A percentile compares a stretch with the other conserved stretches of the same genome.
phyloP scores from a whole-genome alignment of 2,113 vertebrate species.

The Arenaria interpres region DNA sequence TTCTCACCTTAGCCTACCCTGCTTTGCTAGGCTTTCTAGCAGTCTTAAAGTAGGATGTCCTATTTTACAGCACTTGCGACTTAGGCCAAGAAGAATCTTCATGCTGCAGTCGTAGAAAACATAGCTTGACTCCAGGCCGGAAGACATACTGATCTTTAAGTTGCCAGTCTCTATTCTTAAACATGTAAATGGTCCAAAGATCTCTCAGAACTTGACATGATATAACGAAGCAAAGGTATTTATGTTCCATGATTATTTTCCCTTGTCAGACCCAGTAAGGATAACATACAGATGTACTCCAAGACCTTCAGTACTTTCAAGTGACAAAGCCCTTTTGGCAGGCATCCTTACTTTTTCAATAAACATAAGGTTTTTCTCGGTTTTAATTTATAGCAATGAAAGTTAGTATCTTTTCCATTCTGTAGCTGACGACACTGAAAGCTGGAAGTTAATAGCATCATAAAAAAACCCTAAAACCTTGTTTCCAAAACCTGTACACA shows the following conservation, averaged over 20 bases:
- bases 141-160: background rate
- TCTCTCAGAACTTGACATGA: background rate
- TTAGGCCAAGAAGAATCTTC: background rate
- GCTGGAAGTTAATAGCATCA: conserved; percentile 23
- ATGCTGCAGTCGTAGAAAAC: background rate
- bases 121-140: background rate
- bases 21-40: background rate
- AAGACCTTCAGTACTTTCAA: background rate
- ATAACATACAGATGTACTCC: conserved; percentile 6
- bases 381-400: conserved; percentile 52
- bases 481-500: background rate
- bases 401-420: conserved; percentile 23
- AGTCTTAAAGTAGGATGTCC: background rate
- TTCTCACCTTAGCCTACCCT: background rate
- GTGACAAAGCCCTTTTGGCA: conserved; percentile 47
- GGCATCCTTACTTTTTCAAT: background rate
- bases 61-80: background rate
- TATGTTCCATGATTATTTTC: conserved; percentile 12
- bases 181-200: background rate
- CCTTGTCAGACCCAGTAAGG: background rate
- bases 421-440: background rate
- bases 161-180: background rate
- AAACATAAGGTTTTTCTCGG: conserved; percentile 39
- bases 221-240: conserved; percentile 31
- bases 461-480: background rate